Base-by-base conservation (phyloP, 1,140 invertebrate species). In the Adelges cooleyi region DNA sequence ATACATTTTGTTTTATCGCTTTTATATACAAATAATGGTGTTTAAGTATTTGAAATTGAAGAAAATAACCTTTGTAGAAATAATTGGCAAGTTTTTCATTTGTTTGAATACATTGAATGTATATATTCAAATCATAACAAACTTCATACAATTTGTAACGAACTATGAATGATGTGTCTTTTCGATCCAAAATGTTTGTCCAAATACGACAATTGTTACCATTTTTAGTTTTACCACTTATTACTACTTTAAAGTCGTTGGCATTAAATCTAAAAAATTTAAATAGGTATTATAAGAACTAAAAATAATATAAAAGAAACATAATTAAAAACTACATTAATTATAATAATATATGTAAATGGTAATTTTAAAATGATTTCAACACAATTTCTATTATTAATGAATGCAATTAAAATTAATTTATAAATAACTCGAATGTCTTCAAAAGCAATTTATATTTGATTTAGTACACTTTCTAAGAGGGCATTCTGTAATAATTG, bases 131-230 rank as follows among this genome's bases (percentile, higher is more conserved):
- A 73, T 86, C 78, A 38, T 77, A 75, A 72, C 89, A 91, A 36
- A 83, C 82, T 71, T 89, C 82, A 73, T 84, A 86, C 11, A 90
- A 69, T 75, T 86, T 88, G 72, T 92, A 95, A 53, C 92, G 80
- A 3, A 92, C 81, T 71, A 95, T 89, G 72, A 86, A 90, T 36
- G 82, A 84, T 2, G 89, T 90, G 82, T 95, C 90, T 71, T 87
- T 86, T 67, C 85, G 80, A 72, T 95, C 82, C 29, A 95, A 78
- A 52, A 85, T 78, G 75, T 94, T 87, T 0, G 80, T 76, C 82
- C 85, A 87, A 67, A 87, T 73, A 69, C 82, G 76, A 73, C 87
- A 89, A 33, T 78, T 71, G 49, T 76, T 75, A 20, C 76, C 77
- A 44, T 75, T 69, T 69, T 74, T 59, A 13, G 54, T 59, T 42